phyloP scores from a whole-genome alignment of 2,888 invertebrate species.

The Carterocephalus palaemon region DNA sequence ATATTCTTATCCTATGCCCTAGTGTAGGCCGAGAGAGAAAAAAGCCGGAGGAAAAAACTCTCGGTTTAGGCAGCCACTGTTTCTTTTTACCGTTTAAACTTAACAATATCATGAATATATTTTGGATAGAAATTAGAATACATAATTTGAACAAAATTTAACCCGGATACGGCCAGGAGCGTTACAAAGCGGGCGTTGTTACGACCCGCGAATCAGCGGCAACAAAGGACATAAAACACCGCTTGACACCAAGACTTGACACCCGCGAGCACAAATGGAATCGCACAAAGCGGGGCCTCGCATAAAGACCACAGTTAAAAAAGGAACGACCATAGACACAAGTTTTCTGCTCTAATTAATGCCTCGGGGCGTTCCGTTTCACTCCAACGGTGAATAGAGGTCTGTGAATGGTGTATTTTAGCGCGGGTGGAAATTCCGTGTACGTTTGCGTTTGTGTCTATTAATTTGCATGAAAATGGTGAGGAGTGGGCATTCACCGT shows the following conservation, averaged over 20 bases:
- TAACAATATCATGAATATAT: too few relatives aligned
- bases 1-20: too few relatives aligned
- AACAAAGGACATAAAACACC: conserved; percentile 40
- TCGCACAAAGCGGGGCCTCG: conserved; percentile 57
- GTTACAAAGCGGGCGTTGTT: conserved; percentile 13
- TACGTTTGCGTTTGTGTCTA: conserved; percentile 69
- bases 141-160: neutral
- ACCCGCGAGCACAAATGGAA: conserved; percentile 60
- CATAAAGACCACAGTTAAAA: conserved; percentile 73
- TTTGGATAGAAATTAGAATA: neutral
- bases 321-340: conserved; percentile 69
- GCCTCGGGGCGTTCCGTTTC: conserved; percentile 75
- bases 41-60: too few relatives aligned
- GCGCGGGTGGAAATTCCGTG: conserved; percentile 62
- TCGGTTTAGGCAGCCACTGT: too few relatives aligned
- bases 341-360: conserved; percentile 77
- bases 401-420: conserved; percentile 72
- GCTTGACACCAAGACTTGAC: conserved; percentile 59
- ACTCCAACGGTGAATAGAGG: conserved; percentile 64
- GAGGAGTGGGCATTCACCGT: conserved; percentile 60
- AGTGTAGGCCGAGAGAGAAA: too few relatives aligned
- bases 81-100: too few relatives aligned
- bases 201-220: conserved; percentile 21
- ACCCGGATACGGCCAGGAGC: conserved; percentile 7
- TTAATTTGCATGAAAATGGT: conserved; percentile 77